Base-by-base conservation (phyloP, 2,888 invertebrate species). In the Orthonychiurus folsomi region DNA sequence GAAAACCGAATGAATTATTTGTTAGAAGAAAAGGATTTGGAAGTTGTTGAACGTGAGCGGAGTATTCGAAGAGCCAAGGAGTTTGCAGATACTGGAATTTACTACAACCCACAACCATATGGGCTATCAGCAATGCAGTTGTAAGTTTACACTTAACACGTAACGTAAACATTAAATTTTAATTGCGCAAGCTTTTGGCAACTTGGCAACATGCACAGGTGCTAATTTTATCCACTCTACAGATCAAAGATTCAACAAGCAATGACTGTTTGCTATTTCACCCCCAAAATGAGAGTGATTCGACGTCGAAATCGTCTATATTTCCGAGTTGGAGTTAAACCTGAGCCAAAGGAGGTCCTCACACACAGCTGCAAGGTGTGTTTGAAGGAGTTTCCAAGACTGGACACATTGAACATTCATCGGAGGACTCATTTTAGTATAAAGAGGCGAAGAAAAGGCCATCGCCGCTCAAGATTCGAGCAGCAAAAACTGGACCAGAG, bases 251-350 rank as follows among this genome's bases (percentile, higher is more conserved):
- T 66, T 23, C 66, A 66, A 47, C 61, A 55, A 48, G 61, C 56
- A 5, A 66, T 66, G 64, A 66, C 64, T 20, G 59, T 62, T 15
- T 60, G 60, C 15, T 66, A 64, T 48, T 64, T 64, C 50, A 66
- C 64, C 1, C 64, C 66, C 0, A 66, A 66, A 54, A 26, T 63
- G 52, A 47, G 53, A 5, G 21, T 63, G 2, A 20, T 62, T 18
- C 48, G 62, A n/a, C 64, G 63, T 48, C 60, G 61, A 59, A 60
- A 57, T 23, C 56, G 60, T 20, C 9, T 63, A 2, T 66, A 57
- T 54, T 55, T 66, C 27, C 48, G 56, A 26, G 61, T 66, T 20
- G 62, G 62, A 3, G 21, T 47, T 9, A 3, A 47, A 50, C 20
- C 25, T 18, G 21, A 56, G n/a, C 18, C 18, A 9, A 5, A 2